Conservation (phyloP, 2,113 vertebrate genomes). For the Catagonus wagneri region DNA sequence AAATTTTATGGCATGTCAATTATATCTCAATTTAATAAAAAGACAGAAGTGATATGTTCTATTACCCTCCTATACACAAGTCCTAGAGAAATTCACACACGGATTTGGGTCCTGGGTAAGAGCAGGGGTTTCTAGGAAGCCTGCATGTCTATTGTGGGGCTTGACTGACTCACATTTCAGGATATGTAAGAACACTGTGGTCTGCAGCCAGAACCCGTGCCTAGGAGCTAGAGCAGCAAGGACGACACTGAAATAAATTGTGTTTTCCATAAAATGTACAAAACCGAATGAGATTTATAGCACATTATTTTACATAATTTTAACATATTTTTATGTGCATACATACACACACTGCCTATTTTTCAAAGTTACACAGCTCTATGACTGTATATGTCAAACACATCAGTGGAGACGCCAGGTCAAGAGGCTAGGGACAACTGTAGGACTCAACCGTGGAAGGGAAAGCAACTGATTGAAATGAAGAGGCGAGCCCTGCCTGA, state of each 20-base stretch:
- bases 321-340: neutral
- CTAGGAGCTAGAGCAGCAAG: neutral
- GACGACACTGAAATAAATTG: too few relatives aligned
- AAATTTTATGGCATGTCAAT: neutral
- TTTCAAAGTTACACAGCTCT: rapidly evolving
- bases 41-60: neutral
- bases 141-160: rapidly evolving
- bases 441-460: rapidly evolving
- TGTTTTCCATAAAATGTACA: neutral
- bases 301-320: rapidly evolving
- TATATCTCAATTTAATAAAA: neutral
- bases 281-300: neutral
- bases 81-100: neutral
- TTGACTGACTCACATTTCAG: rapidly evolving
- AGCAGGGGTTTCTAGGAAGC: neutral
- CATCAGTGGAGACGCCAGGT: rapidly evolving
- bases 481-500: rapidly evolving
- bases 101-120: rapidly evolving
- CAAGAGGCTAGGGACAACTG: rapidly evolving
- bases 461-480: rapidly evolving
- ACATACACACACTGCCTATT: neutral
- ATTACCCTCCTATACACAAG: neutral
- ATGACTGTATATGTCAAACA: neutral
- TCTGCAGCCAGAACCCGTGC: neutral
- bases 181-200: rapidly evolving